Percentiles rank a stretch among this genome's conserved stretches.
Evolutionary conservation across 1,140 invertebrate species (phyloP).

Genomic region (Cherax quadricarinatus): DNA sequence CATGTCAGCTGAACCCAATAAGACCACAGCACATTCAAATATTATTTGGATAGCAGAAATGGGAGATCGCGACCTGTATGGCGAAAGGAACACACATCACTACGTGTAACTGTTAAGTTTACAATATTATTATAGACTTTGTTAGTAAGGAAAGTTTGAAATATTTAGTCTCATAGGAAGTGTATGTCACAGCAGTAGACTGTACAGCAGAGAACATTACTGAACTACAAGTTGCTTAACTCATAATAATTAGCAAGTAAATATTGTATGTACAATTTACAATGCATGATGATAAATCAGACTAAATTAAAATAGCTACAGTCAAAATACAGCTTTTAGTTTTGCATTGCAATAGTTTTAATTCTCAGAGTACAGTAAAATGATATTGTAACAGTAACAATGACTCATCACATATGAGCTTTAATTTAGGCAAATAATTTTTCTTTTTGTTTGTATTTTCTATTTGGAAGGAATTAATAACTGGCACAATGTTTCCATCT

Average conservation of each 20-base stretch:
- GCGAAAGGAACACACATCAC: neutral
- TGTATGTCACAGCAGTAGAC: too few species aligned
- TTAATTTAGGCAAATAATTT: too few species aligned
- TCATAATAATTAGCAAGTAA: neutral
- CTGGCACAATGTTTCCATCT: too few species aligned
- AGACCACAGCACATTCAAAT: constrained; percentile 68
- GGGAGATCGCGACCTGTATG: constrained; percentile 64
- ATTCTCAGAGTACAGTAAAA: neutral
- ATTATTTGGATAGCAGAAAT: constrained; percentile 70
- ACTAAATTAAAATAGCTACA: neutral
- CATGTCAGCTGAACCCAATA: constrained; percentile 59
- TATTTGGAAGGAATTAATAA: too few species aligned
- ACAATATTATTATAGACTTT: too few species aligned
- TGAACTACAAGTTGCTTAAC: neutral
- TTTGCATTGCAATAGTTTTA: too few species aligned
- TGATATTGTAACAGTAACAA: neutral
- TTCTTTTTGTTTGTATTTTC: too few species aligned
- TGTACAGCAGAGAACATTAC: neutral
- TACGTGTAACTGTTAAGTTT: too few species aligned
- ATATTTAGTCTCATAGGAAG: too few species aligned
- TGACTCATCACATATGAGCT: too few species aligned
- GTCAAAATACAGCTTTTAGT: too few species aligned
- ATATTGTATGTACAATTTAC: neutral
- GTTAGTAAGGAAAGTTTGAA: too few species aligned
- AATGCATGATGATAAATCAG: neutral